Evolutionary conservation across 2,888 invertebrate genomes (phyloP), one percentile per base, ranked within the genome.

Genomic region (Julus scanicus): DNA sequence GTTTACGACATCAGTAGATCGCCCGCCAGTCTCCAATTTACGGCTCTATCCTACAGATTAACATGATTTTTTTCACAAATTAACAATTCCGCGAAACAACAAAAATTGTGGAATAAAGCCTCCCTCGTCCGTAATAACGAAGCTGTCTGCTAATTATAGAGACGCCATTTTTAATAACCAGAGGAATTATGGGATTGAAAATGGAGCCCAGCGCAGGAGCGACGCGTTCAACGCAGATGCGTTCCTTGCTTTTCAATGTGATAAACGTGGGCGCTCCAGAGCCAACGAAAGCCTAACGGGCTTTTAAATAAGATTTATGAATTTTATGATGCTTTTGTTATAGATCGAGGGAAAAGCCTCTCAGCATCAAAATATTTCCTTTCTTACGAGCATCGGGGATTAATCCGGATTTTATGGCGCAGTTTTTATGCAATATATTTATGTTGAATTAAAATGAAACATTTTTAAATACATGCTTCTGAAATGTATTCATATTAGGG

Each of bases 121-220:
- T 44, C 84, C 88, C 63, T 63, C 63, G 63, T 17, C 88, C 37
- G 57, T 49, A 86, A 71, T 89, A 89, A 88, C 88, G 89, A 89
- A 89, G 89, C 89, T 86, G 89, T 89, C 89, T 89, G 89, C 89
- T 89, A 89, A 89, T 89, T 89, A 89, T 84, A 89, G 89, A 89
- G 89, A 71, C 89, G 89, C 89, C 89, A 89, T 89, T 89, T 89
- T 89, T 89, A 89, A 89, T 89, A 89, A 89, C 85, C 57, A 86
- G 37, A 84, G 63, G 89, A 88, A 89, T 89, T 88, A 53, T 89
- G 89, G 89, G 89, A 86, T 49, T 44, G 48, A 86, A 84, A 63
- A 63, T 63, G 20, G 17, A 63, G 63, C 63, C 63, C 17, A 63
- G 4, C 63, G 20, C 8, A n/a, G 63, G 63, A 63, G 63, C 63